Base-by-base conservation (phyloP, 1,140 invertebrate species). In the Centruroides sculpturatus region DNA sequence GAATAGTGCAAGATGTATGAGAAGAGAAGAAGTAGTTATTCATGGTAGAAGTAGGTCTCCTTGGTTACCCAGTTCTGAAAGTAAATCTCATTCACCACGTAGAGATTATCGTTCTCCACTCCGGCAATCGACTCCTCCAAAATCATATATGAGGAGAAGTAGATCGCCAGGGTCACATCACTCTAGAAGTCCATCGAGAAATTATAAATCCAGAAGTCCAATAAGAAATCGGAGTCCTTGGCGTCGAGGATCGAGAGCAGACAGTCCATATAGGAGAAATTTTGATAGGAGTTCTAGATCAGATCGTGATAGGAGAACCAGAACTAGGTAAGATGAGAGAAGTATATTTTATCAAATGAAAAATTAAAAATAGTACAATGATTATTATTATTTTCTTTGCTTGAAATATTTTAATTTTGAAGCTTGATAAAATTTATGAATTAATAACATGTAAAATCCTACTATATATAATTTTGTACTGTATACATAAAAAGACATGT, bases 271-370 rank as follows among this genome's bases (percentile, higher is more conserved):
- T 8, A 41, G 41, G 8, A 41, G 41, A 41, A 41, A 41, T 41
- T 41, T 6, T 41, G 41, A 41, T 6, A 41, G 41, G 5, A 56
- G 46, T 56, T 56, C 59, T 71, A 68, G 56, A 59, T n/a, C 67
- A 60, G 56, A 72, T 70, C 48, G 71, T 67, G 5, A 70, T 69
- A 51, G 72, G 72, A 66, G 72, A 72, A 54, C 69, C 55, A 68
- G 55, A 48, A 63, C 10, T 13, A 13, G 13, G 52, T 66, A 66
- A 59, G 50, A 23, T 2, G 23, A 23, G 2, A 23, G 23, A 23
- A 23, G 23, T 23, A 23, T 23, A 23, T 23, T 23, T 23, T 0
- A 23, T 23, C 23, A 23, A 23, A 23, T 23, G 23, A 23, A 23
- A 23, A 23, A 23, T 23, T 23, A 23, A 23, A 23, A 23, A 23